These are phyloP conservation scores for Aphelinus atriplicis DNA, from an alignment of 1,140 invertebrate genomes.

Conservation along the genomic window DNA sequence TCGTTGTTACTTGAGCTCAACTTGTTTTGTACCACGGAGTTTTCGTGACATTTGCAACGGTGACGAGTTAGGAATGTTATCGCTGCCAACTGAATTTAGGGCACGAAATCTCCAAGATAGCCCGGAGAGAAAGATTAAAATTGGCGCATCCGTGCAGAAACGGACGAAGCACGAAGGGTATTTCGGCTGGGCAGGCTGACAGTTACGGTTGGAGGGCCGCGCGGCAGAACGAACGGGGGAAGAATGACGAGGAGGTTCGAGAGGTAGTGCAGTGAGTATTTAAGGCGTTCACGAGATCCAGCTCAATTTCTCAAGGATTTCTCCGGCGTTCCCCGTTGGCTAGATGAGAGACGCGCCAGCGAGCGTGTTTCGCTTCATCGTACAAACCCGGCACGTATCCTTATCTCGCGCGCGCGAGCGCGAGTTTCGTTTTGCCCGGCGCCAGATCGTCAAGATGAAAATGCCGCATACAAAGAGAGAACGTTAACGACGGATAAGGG, in stretches of 20 bases:
- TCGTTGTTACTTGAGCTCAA: too few species aligned
- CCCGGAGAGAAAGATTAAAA: too few species aligned
- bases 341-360: too few species aligned
- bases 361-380: constrained; percentile 41
- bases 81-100: too few species aligned
- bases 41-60: too few species aligned
- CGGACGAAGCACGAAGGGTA: too few species aligned
- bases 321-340: background rate
- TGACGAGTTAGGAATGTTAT: too few species aligned
- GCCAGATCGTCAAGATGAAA: constrained; percentile 43
- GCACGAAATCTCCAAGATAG: too few species aligned
- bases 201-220: background rate
- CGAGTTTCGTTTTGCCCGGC: constrained; percentile 36
- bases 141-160: too few species aligned
- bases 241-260: background rate
- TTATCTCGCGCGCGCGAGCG: constrained; percentile 33
- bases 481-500: constrained; percentile 20
- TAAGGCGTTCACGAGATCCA: constrained; percentile 21
- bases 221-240: background rate
- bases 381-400: constrained; percentile 44
- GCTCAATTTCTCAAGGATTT: constrained; percentile 33
- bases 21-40: too few species aligned
- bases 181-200: too few species aligned
- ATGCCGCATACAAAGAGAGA: constrained; percentile 24
- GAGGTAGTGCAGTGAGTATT: constrained; percentile 12